These are phyloP conservation scores for Microchrysa polita DNA, from an alignment of 2,888 invertebrate species.

Conservation along the genomic window DNA sequence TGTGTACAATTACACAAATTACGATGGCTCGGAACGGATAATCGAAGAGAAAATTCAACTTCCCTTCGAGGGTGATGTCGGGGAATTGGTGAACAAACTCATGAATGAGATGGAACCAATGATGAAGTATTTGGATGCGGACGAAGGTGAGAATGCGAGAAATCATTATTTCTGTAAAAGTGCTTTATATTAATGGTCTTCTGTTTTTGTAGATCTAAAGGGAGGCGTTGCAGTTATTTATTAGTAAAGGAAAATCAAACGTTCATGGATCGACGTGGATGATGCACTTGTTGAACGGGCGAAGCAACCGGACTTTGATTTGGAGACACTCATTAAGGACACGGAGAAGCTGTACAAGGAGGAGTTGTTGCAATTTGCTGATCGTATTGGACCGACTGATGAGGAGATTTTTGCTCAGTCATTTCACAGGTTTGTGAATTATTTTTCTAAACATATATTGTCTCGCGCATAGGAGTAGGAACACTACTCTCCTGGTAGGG, in stretches of 20 bases:
- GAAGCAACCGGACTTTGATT: slow-evolving; percentile 71
- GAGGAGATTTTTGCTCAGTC: slow-evolving; percentile 75
- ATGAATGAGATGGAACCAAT: slow-evolving; percentile 61
- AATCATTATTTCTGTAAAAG: not conserved
- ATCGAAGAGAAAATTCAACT: slow-evolving; percentile 55
- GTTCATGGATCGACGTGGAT: slow-evolving; percentile 73
- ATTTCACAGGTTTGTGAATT: slow-evolving; percentile 60
- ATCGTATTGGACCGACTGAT: slow-evolving; percentile 82
- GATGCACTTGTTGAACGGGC: slow-evolving; percentile 71
- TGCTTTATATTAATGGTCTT: not conserved
- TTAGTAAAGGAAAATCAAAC: slow-evolving; percentile 73
- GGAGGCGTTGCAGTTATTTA: slow-evolving; percentile 69
- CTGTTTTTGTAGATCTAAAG: slow-evolving; percentile 52
- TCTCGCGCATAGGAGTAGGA: too few relatives aligned
- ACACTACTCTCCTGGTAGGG: too few relatives aligned
- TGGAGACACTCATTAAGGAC: slow-evolving; percentile 79
- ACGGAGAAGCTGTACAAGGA: slow-evolving; percentile 85
- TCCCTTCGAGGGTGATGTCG: slow-evolving; percentile 57
- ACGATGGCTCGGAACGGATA: slow-evolving; percentile 55
- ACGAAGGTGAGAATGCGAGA: slow-evolving; percentile 39
- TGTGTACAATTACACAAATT: slow-evolving; percentile 59
- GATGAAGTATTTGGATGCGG: slow-evolving; percentile 60
- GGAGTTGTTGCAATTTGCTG: slow-evolving; percentile 85
- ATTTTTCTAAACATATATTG: too few relatives aligned
- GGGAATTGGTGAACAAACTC: slow-evolving; percentile 58